phyloP scores from a whole-genome alignment of 2,113 vertebrate species.

The Ibidorhyncha struthersii region DNA sequence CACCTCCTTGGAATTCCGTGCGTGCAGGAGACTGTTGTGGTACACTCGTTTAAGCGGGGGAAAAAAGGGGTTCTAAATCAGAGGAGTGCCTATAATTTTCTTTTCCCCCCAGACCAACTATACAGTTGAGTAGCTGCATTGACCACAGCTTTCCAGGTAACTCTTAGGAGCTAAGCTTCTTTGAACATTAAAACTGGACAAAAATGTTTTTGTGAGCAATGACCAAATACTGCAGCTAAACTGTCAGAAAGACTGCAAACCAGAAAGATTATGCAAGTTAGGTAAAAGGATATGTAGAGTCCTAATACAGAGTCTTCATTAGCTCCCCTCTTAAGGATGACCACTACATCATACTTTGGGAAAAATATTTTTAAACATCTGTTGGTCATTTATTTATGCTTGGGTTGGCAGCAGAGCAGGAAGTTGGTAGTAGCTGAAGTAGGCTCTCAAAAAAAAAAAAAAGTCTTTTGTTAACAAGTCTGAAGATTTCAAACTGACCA shows the following conservation, averaged over 20 bases:
- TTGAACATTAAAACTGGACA: background rate
- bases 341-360: background rate
- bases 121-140: background rate
- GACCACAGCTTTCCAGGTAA: background rate
- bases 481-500: background rate
- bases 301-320: background rate
- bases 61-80: accelerated
- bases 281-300: background rate
- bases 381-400: background rate
- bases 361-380: background rate
- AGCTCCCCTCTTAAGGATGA: background rate
- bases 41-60: background rate
- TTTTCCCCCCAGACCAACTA: background rate
- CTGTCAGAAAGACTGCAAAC: background rate
- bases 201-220: background rate
- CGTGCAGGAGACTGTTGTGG: accelerated
- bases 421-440: background rate
- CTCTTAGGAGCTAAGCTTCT: background rate
- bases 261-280: background rate
- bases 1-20: background rate
- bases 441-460: background rate
- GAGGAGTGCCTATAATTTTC: background rate
- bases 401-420: background rate
- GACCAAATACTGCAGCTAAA: background rate
- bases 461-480: background rate